phyloP scores from a whole-genome alignment of 1,140 invertebrate genomes.

The Drosophila auraria region DNA sequence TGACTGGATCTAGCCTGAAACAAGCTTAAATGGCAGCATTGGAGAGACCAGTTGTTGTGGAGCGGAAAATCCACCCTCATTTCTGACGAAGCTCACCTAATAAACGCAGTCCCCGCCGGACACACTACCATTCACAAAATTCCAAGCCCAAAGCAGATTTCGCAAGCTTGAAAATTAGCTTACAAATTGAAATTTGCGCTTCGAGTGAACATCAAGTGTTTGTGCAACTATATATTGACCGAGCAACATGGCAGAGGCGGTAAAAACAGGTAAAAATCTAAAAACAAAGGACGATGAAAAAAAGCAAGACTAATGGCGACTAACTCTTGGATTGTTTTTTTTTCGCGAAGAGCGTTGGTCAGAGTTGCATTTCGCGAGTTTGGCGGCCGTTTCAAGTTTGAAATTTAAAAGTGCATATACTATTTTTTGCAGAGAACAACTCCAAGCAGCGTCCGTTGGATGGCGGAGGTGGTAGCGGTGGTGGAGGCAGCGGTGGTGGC shows the following conservation, averaged over 20 bases:
- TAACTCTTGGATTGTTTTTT: conserved; percentile 24
- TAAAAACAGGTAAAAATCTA: conserved; percentile 60
- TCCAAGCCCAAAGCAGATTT: conserved; percentile 49
- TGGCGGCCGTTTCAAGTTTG: conserved; percentile 17
- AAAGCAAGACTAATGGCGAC: conserved; percentile 57
- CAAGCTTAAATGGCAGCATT: too few relatives aligned
- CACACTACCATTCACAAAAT: conserved; percentile 49
- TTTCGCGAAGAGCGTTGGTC: conserved; percentile 8
- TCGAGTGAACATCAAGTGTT: neutral
- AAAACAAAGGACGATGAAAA: conserved; percentile 26
- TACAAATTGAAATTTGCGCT: conserved; percentile 13
- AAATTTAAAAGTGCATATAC: neutral
- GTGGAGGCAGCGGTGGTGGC: neutral
- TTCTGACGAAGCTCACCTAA: too few relatives aligned
- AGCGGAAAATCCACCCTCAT: too few relatives aligned
- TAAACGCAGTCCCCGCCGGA: too few relatives aligned
- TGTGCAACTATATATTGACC: neutral
- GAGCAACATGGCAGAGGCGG: conserved; percentile 60
- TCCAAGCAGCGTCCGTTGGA: conserved; percentile 41
- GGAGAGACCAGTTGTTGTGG: too few relatives aligned
- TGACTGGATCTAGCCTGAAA: too few relatives aligned
- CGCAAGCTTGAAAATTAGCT: conserved; percentile 9
- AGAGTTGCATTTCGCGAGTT: conserved; percentile 14
- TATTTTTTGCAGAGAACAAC: conserved; percentile 17
- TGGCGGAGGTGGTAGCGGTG: conserved; percentile 25